A percentile compares a stretch with the other conserved stretches of the same genome.
These are phyloP conservation scores for Drosophila neutralis DNA, from an alignment of 2,888 invertebrate species.

Conservation along the genomic window DNA sequence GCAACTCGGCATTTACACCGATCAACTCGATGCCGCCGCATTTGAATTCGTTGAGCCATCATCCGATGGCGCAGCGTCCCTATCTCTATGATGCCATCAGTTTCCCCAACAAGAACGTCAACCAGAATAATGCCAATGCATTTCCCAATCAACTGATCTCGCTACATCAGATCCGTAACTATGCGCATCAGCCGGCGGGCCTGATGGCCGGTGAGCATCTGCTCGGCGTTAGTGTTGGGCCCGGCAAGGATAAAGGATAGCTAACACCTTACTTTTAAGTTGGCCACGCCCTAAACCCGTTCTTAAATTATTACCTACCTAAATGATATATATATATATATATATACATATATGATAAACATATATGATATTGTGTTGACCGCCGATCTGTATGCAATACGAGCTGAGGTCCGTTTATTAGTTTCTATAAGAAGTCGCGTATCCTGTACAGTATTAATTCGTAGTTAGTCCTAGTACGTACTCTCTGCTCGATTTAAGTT, in stretches of 20 bases:
- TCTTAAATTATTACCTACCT: conserved; percentile 32
- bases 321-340: conserved; percentile 10
- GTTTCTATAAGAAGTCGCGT: conserved; percentile 44
- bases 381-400: conserved; percentile 61
- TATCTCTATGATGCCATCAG: conserved; percentile 97
- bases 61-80: conserved; percentile 90
- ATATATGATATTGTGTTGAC: conserved; percentile 43
- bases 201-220: conserved; percentile 90
- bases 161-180: conserved; percentile 97
- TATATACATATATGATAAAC: conserved; percentile 3
- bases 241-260: conserved; percentile 84
- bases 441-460: conserved; percentile 77
- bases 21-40: conserved; percentile 93
- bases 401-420: conserved; percentile 41
- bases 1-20: conserved; percentile 96
- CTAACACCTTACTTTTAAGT: conserved; percentile 83
- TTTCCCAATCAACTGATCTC: conserved; percentile 98
- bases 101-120: conserved; percentile 91
- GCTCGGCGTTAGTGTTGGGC: conserved; percentile 85
- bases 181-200: conserved; percentile 94
- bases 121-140: conserved; percentile 87
- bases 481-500: conserved; percentile 25
- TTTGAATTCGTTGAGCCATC: conserved; percentile 89
- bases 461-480: conserved; percentile 69
- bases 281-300: conserved; percentile 30